phyloP scores from a whole-genome alignment of 2,797 vertebrate species.

The Sebastes steindachneri region DNA sequence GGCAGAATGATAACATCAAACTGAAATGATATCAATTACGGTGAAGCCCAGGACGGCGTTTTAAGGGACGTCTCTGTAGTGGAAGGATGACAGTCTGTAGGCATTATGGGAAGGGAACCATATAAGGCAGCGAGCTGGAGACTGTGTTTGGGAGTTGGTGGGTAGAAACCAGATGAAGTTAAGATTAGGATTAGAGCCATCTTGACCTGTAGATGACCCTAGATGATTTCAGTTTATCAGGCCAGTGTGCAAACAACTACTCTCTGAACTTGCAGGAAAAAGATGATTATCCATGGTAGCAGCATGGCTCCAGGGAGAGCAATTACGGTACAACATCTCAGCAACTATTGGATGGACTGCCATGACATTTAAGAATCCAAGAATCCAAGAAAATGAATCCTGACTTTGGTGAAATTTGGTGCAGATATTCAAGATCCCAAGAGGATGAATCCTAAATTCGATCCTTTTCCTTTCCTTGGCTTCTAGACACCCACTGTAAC shows the following conservation, averaged over 20 bases:
- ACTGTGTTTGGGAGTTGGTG: background rate
- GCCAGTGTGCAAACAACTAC: background rate
- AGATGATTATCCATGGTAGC: too few relatives aligned
- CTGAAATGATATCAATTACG: slow-evolving; percentile 38
- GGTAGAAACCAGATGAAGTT: slow-evolving; percentile 14
- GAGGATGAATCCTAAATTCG: too few relatives aligned
- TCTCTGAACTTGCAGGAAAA: background rate
- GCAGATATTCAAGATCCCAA: too few relatives aligned
- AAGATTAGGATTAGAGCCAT: slow-evolving; percentile 38
- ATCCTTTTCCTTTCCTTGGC: too few relatives aligned
- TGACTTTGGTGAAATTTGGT: too few relatives aligned
- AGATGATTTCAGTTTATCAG: background rate
- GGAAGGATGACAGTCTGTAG: slow-evolving; percentile 8
- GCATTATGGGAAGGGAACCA: background rate
- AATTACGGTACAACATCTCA: background rate
- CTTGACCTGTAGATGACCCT: background rate
- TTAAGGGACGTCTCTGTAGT: slow-evolving; percentile 20
- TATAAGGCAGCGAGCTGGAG: background rate
- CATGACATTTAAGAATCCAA: background rate
- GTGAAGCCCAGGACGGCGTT: background rate
- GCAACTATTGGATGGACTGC: background rate
- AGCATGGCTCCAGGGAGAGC: background rate
- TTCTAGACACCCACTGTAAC: too few relatives aligned
- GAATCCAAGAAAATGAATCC: too few relatives aligned
- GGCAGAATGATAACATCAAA: slow-evolving; percentile 44